phyloP scores from a whole-genome alignment of 2,888 invertebrate species.

The Zaprionus bogoriensis region DNA sequence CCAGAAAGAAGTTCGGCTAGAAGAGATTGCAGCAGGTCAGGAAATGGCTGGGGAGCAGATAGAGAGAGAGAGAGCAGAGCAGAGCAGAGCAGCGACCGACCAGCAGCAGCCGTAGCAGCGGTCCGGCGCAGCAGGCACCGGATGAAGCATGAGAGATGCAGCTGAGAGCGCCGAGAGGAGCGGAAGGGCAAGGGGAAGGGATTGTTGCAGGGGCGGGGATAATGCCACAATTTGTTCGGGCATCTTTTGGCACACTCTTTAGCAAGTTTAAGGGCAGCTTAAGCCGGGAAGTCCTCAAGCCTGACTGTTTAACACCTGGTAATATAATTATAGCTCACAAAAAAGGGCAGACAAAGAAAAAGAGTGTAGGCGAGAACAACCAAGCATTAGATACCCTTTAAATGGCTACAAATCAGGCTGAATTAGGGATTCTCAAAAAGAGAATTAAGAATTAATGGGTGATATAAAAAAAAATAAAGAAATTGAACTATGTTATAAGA shows the following conservation, averaged over 20 bases:
- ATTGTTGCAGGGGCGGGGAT: too few species aligned
- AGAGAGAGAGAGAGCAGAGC: slow-evolving; percentile 1
- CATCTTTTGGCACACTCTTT: neutral
- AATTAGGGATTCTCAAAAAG: too few species aligned
- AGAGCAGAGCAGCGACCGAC: neutral
- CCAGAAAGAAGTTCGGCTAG: slow-evolving; percentile 42
- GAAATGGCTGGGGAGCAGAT: slow-evolving; percentile 39
- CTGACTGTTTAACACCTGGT: too few species aligned
- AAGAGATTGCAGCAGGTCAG: slow-evolving; percentile 58
- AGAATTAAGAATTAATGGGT: too few species aligned
- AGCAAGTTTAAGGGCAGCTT: neutral
- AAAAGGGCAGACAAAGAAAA: too few species aligned
- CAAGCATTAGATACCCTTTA: too few species aligned
- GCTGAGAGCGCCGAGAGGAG: neutral
- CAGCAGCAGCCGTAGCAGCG: slow-evolving; percentile 6
- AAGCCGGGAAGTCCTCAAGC: neutral
- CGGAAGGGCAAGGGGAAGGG: neutral
- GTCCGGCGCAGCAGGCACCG: neutral
- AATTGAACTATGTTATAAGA: too few species aligned
- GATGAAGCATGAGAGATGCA: neutral
- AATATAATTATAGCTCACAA: too few species aligned
- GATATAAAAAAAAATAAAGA: too few species aligned
- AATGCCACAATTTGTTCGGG: slow-evolving; percentile 11
- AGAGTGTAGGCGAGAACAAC: too few species aligned
- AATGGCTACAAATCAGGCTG: too few species aligned